Conservation (phyloP, 2,113 vertebrate genomes). For the Dromaius novaehollandiae region DNA sequence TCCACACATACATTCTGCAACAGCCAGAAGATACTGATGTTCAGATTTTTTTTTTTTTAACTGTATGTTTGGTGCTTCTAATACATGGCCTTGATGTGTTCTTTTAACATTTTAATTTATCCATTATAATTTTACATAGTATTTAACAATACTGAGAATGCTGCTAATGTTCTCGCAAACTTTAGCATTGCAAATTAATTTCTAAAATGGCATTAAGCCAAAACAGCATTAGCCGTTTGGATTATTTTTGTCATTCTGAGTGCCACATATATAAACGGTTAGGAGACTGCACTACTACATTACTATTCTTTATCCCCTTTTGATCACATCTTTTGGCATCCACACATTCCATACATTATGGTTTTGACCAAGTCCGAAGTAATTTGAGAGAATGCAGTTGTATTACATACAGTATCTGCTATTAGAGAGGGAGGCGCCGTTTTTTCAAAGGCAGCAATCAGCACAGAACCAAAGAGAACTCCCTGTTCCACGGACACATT, state of each 20-base stretch:
- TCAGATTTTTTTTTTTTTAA: not conserved
- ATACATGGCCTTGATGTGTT: not conserved
- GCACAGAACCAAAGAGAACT: not conserved
- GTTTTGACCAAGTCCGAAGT: not conserved
- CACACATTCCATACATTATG: not conserved
- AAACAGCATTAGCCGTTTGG: not conserved
- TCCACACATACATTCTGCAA: not conserved
- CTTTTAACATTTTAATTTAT: not conserved
- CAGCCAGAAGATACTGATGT: not conserved
- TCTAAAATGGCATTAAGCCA: not conserved
- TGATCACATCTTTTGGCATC: no score
- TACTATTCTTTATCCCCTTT: not conserved
- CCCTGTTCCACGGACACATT: not conserved
- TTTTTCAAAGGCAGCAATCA: not conserved
- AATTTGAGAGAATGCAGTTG: not conserved
- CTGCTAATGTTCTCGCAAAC: not conserved
- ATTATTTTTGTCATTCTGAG: not conserved
- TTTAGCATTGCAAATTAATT: not conserved
- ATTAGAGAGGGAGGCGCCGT: not conserved
- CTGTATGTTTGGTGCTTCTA: not conserved
- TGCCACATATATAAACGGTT: not conserved
- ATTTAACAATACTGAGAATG: not conserved
- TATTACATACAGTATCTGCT: not conserved
- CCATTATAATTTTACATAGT: not conserved
- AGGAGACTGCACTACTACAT: not conserved